A percentile compares a stretch with the other conserved stretches of the same genome.
Evolutionary conservation across 2,113 vertebrate genomes (phyloP).

Genomic region (Onychostruthus taczanowskii): DNA sequence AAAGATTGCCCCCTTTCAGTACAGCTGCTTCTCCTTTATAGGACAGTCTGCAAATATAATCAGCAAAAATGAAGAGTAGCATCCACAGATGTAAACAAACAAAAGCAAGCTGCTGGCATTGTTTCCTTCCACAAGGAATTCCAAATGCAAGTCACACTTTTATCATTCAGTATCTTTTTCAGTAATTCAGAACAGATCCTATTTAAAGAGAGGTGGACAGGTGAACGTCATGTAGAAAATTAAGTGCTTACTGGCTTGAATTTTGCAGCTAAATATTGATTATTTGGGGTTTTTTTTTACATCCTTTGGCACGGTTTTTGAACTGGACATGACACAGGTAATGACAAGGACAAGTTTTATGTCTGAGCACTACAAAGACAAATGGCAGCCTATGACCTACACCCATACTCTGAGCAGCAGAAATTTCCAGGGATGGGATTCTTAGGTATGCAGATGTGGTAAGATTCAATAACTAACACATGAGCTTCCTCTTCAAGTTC

Average conservation of each 20-base stretch:
- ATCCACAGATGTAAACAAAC: not conserved
- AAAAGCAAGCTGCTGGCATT: not conserved
- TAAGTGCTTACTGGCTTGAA: not conserved
- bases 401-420: not conserved
- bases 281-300: not conserved
- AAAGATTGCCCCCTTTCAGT: not conserved
- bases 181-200: constrained; percentile 10
- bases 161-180: not conserved
- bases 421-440: not conserved
- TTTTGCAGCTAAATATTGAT: not conserved
- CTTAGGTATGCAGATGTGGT: fast-evolving
- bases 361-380: not conserved
- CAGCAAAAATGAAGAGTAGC: not conserved
- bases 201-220: not conserved
- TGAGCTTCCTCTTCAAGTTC: not conserved
- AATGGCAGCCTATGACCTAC: not conserved
- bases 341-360: not conserved
- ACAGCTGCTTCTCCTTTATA: not conserved
- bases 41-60: not conserved
- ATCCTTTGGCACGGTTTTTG: not conserved
- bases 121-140: constrained; percentile 11
- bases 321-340: not conserved
- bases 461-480: not conserved
- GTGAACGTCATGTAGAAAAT: not conserved
- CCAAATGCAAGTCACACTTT: not conserved